These are phyloP conservation scores for Idaea aversata DNA, from an alignment of 2,888 invertebrate species.

Conservation along the genomic window DNA sequence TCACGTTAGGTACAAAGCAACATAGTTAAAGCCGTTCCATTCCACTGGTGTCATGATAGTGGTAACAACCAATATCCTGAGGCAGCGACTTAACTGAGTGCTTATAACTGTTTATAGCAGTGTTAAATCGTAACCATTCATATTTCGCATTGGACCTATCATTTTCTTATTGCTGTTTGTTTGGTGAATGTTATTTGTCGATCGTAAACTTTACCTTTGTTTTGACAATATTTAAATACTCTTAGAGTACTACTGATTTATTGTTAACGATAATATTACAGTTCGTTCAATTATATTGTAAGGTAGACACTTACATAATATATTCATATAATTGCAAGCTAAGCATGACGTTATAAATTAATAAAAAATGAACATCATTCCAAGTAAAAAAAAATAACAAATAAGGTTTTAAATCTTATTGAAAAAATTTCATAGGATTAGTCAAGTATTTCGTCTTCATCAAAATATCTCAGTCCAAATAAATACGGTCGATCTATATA, in stretches of 20 bases:
- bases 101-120: constrained; percentile 49
- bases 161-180: constrained; percentile 43
- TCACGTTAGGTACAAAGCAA: too few relatives aligned
- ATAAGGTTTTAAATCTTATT: neutral
- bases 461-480: neutral
- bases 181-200: constrained; percentile 28
- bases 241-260: too few relatives aligned
- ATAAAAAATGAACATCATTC: too few relatives aligned
- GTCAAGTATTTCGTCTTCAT: neutral
- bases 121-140: constrained; percentile 55
- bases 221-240: neutral
- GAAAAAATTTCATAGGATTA: neutral
- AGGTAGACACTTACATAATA: too few relatives aligned
- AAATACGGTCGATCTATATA: neutral
- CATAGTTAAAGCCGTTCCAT: constrained; percentile 26
- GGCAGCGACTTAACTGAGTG: constrained; percentile 34
- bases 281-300: too few relatives aligned
- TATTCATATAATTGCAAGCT: too few relatives aligned
- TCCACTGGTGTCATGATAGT: constrained; percentile 28
- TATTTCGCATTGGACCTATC: constrained; percentile 45
- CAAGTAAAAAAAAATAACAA: neutral
- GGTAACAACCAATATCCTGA: constrained; percentile 28
- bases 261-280: too few relatives aligned
- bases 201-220: neutral
- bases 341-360: too few relatives aligned